Percentiles rank a stretch among this genome's conserved stretches.
Evolutionary conservation across 2,797 vertebrate genomes (phyloP).

Genomic region (Fistularia commersonii): DNA sequence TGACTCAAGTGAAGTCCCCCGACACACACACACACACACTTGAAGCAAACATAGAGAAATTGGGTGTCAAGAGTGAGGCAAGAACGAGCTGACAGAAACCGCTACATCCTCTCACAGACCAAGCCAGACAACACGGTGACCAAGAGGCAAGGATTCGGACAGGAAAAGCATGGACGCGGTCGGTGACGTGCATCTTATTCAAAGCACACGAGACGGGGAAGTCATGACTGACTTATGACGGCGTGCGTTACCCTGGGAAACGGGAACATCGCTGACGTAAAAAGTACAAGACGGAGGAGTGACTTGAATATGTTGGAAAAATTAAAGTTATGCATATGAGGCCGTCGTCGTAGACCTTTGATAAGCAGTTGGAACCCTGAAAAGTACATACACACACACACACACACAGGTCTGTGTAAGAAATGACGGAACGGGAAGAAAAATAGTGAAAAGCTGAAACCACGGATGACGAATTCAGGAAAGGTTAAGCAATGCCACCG

Average conservation of each 20-base stretch:
- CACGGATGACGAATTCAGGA: too few relatives aligned
- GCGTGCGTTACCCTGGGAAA: constrained; percentile 7
- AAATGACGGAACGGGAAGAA: too few relatives aligned
- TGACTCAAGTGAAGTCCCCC: constrained; percentile 33
- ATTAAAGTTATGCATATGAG: constrained; percentile 16
- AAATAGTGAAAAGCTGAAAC: too few relatives aligned
- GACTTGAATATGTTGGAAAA: constrained; percentile 9
- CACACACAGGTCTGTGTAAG: too few relatives aligned
- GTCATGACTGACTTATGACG: constrained; percentile 31
- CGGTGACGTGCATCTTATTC: constrained; percentile 24
- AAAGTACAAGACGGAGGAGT: not conserved
- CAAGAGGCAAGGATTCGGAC: constrained; percentile 8
- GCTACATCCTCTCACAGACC: constrained; percentile 34
- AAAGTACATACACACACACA: too few relatives aligned
- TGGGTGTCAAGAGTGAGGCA: constrained; percentile 39
- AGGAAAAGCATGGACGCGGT: constrained; percentile 17
- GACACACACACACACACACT: too few relatives aligned
- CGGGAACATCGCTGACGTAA: not conserved
- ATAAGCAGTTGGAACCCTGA: constrained; percentile 10
- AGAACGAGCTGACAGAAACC: constrained; percentile 38
- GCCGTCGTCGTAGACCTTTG: constrained; percentile 12
- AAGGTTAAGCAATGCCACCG: too few relatives aligned
- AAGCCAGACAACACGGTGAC: not conserved
- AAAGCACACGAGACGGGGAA: constrained; percentile 25
- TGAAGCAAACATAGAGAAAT: constrained; percentile 20